Evolutionary conservation across 2,113 vertebrate genomes (phyloP), one percentile per base, ranked within the genome.

Genomic region (Scomber scombrus): DNA sequence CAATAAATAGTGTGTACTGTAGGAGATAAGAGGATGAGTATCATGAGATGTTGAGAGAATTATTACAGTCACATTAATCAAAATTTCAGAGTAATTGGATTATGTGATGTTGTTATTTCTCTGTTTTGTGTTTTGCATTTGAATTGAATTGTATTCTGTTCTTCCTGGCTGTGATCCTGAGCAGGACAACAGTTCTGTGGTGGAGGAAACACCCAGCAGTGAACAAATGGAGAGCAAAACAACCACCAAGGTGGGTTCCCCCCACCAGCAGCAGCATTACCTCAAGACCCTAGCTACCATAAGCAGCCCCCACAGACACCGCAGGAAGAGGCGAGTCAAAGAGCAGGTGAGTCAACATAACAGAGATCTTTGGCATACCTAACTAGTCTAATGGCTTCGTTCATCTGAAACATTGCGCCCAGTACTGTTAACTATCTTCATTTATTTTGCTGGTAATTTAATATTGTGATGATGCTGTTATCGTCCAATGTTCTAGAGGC

Each of bases 111-210:
- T 40, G 34, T 40, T 40, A 40, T 40, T 40, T 40, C 34, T 9
- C 9, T 40, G 34, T 40, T 71, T 50, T 50, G 7, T 5, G 31
- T 19, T 31, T 47, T 58, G 18, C 6, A n/a, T 29, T 58, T 45
- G 1, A 49, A 1, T 18, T 52, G 11, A n/a, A 31, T 54, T 51
- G 23, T 3, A 29, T 14, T 0, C 1, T 16, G 14, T 55, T 6
- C 21, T 23, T 54, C 14, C 14, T 43, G 3, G 34, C 15, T 46
- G 11, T 71, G 6, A 11, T 18, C 45, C 31, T 49, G 34, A 87
- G 71, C 87, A 97, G 96, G 95, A 93, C 83, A 95, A 93, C 29
- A 73, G 92, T 70, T 97, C 96, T 0, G 91, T 90, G 72, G 94
- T 91, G 60, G 94, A 93, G 0, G 95, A 85, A 15, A 95, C 75